Percentiles rank a stretch among this genome's conserved stretches.
Conservation (phyloP, 2,797 vertebrate genomes). For the Neosilurus mollespiculum region DNA sequence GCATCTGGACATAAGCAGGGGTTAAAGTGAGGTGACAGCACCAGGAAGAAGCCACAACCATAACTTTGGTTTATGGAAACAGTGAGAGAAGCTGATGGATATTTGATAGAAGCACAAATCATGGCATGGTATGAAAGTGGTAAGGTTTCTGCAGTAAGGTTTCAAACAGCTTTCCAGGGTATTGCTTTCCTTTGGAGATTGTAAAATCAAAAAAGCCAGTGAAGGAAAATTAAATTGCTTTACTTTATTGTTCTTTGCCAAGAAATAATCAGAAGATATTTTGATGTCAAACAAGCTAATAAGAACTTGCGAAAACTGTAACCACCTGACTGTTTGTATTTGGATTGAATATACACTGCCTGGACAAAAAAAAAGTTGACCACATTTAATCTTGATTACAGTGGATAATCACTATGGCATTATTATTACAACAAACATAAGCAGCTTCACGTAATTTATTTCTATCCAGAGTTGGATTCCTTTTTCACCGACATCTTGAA, state of each 20-base stretch:
- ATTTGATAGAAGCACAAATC: constrained; percentile 4
- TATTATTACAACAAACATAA: too few species aligned
- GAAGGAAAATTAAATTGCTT: neutral
- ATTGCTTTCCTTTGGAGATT: neutral
- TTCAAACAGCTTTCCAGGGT: neutral
- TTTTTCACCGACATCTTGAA: too few species aligned
- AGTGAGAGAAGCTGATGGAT: neutral
- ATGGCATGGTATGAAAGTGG: neutral
- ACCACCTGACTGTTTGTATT: neutral
- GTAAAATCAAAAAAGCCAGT: neutral
- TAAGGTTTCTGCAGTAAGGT: neutral
- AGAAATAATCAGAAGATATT: neutral
- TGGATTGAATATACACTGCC: neutral
- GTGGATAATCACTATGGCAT: too few species aligned
- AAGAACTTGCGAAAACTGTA: too few species aligned
- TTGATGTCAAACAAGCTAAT: neutral
- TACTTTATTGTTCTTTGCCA: neutral
- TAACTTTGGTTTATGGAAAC: constrained; percentile 4
- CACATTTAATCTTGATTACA: too few species aligned
- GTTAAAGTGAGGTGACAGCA: neutral
- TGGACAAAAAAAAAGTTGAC: too few species aligned
- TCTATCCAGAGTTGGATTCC: too few species aligned
- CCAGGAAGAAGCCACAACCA: neutral
- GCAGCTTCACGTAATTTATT: too few species aligned
- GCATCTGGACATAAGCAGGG: neutral